Percentiles rank a stretch among this genome's conserved stretches.
phyloP scores from a whole-genome alignment of 2,888 invertebrate species.

The Cyclophora punctaria region DNA sequence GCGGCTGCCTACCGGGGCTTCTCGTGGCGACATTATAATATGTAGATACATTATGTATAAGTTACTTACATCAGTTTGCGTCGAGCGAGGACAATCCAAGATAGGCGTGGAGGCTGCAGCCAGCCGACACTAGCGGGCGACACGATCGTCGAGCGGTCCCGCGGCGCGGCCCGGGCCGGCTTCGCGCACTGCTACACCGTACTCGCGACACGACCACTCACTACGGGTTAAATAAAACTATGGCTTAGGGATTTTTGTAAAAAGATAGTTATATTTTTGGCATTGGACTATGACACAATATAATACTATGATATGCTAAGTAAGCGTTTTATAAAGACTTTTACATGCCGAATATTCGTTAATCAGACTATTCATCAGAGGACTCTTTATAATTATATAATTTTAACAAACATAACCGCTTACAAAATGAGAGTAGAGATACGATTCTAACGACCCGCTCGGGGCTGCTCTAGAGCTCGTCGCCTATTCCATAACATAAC shows the following conservation, averaged over 20 bases:
- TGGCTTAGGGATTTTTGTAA: constrained; percentile 70
- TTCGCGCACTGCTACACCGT: not conserved
- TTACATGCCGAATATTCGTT: constrained; percentile 75
- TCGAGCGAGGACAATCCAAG: too few species aligned
- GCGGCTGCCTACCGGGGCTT: too few species aligned
- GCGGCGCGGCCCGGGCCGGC: not conserved
- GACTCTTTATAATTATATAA: constrained; percentile 69
- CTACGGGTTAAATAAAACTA: constrained; percentile 64
- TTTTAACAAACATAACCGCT: constrained; percentile 74
- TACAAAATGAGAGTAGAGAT: constrained; percentile 67
- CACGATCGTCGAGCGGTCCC: too few species aligned
- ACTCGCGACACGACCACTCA: constrained; percentile 20
- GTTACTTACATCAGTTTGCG: too few species aligned
- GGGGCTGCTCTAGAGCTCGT: constrained; percentile 61
- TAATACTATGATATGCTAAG: constrained; percentile 76
- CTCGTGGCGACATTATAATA: too few species aligned
- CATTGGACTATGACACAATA: constrained; percentile 76
- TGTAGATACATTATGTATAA: too few species aligned
- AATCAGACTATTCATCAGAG: constrained; percentile 75
- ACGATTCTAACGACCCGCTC: constrained; percentile 56
- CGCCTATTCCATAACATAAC: constrained; percentile 68
- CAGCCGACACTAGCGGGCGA: too few species aligned
- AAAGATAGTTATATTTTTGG: constrained; percentile 76
- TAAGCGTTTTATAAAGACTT: constrained; percentile 76
- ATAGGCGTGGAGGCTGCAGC: too few species aligned